Percentiles rank a stretch among this genome's conserved stretches.
phyloP scores from a whole-genome alignment of 2,888 invertebrate species.

The Prosopocoilus inquinatus region DNA sequence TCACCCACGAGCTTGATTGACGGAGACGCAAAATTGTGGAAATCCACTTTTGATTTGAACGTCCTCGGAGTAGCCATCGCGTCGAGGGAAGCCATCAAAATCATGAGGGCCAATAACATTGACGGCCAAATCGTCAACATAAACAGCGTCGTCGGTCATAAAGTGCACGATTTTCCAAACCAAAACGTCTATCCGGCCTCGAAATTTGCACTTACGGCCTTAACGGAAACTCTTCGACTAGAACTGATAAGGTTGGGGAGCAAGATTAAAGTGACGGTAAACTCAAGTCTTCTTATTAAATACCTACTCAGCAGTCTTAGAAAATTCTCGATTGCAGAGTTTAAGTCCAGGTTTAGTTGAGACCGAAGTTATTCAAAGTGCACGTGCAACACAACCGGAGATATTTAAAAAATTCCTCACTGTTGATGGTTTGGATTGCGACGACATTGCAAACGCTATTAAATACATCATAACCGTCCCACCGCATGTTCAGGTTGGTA shows the following conservation, averaged over 20 bases:
- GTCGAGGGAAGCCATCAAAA: conserved; percentile 36
- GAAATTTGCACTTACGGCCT: conserved; percentile 30
- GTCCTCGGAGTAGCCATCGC: conserved; percentile 22
- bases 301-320: neutral
- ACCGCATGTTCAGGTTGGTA: conserved; percentile 56
- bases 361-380: conserved; percentile 46
- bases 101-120: conserved; percentile 34
- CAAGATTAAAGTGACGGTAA: conserved; percentile 34
- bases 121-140: conserved; percentile 40
- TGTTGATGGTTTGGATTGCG: conserved; percentile 9
- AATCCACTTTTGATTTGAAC: conserved; percentile 14
- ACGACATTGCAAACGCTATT: conserved; percentile 63
- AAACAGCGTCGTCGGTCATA: conserved; percentile 37
- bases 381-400: neutral
- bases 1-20: conserved; percentile 5
- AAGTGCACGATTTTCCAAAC: conserved; percentile 28
- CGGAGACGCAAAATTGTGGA: conserved; percentile 14
- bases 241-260: conserved; percentile 20
- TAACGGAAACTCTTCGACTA: conserved; percentile 25
- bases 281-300: neutral
- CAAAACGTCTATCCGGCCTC: conserved; percentile 30
- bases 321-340: conserved; percentile 48
- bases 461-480: conserved; percentile 62
- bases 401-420: neutral
- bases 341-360: conserved; percentile 63